Percentiles rank a stretch among this genome's conserved stretches.
Evolutionary conservation across 2,888 invertebrate genomes (phyloP).

Genomic region (Acanthosepion pharaonis): DNA sequence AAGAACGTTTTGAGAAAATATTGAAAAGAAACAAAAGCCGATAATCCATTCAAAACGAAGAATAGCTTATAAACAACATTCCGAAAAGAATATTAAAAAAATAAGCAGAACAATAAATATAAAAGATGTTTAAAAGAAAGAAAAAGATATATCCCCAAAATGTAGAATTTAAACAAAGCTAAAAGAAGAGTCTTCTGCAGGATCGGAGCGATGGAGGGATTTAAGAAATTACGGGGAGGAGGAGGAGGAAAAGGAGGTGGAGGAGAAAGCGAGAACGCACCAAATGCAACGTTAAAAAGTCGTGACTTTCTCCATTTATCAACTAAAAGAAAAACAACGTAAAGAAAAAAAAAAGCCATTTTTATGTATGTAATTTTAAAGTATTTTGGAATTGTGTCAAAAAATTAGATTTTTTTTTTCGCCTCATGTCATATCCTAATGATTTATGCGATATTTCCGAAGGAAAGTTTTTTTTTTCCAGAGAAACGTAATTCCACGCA

Average conservation of each 20-base stretch:
- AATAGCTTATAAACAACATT: too few species aligned
- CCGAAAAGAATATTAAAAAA: too few species aligned
- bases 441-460: slow-evolving; percentile 3
- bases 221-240: too few species aligned
- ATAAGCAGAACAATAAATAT: too few species aligned
- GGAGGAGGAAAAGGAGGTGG: too few species aligned
- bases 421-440: not conserved
- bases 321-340: not conserved
- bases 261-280: not conserved
- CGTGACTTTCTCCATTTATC: not conserved
- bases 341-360: not conserved
- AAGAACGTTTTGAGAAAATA: too few species aligned
- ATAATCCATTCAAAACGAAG: too few species aligned
- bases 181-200: too few species aligned
- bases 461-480: not conserved
- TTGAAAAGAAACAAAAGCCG: too few species aligned
- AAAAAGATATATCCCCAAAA: not conserved
- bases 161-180: too few species aligned
- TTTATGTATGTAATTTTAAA: not conserved
- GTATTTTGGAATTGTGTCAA: slow-evolving; percentile 13
- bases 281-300: not conserved
- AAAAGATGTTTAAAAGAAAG: too few species aligned
- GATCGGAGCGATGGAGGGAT: not conserved
- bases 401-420: slow-evolving; percentile 24
- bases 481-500: not conserved